Percentiles rank a stretch among this genome's conserved stretches.
Evolutionary conservation across 2,888 invertebrate genomes (phyloP).

Genomic region (Polylopha cassiicola): DNA sequence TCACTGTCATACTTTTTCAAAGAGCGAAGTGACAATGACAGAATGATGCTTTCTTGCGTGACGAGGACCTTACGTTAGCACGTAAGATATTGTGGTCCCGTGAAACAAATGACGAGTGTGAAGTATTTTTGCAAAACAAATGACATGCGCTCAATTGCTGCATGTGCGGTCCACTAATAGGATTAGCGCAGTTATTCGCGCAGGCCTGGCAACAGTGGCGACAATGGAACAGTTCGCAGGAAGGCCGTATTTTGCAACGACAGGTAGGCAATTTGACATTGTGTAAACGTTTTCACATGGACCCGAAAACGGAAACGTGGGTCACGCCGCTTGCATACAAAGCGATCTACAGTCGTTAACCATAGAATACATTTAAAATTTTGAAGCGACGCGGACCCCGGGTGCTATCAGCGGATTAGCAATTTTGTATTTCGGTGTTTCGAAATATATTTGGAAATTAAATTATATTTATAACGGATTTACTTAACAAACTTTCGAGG

Average conservation of each 20-base stretch:
- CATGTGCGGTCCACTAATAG: slow-evolving; percentile 1
- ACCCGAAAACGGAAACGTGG: slow-evolving; percentile 63
- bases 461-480: too few species aligned
- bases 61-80: too few species aligned
- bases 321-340: slow-evolving; percentile 62
- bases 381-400: slow-evolving; percentile 2
- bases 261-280: slow-evolving; percentile 64
- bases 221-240: slow-evolving; percentile 44
- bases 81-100: too few species aligned
- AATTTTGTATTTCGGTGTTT: slow-evolving; percentile 2
- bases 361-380: slow-evolving; percentile 19
- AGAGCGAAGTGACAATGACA: too few species aligned
- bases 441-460: too few species aligned
- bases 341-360: slow-evolving; percentile 29
- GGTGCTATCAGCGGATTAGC: slow-evolving; percentile 6
- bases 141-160: neutral
- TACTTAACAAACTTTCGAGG: too few species aligned
- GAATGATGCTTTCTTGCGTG: too few species aligned
- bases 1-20: too few species aligned
- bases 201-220: slow-evolving; percentile 21
- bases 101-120: too few species aligned
- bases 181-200: slow-evolving; percentile 14
- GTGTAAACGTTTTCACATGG: slow-evolving; percentile 67
- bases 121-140: neutral
- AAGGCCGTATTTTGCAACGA: slow-evolving; percentile 56